Evolutionary conservation across 1,140 invertebrate genomes (phyloP).

Genomic region (Rhagoletis zephyria): DNA sequence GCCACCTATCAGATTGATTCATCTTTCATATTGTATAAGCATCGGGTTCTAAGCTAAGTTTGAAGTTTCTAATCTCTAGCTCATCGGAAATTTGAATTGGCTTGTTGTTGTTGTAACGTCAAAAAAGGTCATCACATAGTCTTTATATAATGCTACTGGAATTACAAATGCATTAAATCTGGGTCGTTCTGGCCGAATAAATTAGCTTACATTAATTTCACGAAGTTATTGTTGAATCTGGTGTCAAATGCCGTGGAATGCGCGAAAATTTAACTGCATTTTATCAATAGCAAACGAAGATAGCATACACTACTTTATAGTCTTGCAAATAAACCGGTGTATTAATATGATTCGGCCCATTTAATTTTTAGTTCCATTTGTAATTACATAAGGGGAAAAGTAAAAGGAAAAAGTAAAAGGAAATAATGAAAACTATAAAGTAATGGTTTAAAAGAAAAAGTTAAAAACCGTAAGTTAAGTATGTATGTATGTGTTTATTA

Average conservation of each 20-base stretch:
- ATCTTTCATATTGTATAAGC: too few species aligned
- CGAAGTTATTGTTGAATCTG: not conserved
- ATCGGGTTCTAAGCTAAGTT: too few species aligned
- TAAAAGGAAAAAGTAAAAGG: constrained; percentile 35
- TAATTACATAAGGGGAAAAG: constrained; percentile 28
- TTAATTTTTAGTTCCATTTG: not conserved
- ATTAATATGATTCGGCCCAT: not conserved
- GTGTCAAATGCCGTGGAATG: not conserved
- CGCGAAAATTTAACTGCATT: too few species aligned
- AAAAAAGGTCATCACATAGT: too few species aligned
- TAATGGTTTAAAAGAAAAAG: not conserved
- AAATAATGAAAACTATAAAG: not conserved
- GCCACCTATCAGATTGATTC: too few species aligned
- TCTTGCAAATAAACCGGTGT: not conserved
- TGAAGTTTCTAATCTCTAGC: too few species aligned
- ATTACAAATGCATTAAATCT: too few species aligned
- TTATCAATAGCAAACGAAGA: not conserved
- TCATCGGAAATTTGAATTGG: too few species aligned
- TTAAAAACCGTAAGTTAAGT: not conserved
- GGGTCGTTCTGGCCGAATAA: too few species aligned
- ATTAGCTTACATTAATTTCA: too few species aligned
- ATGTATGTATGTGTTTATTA: not conserved
- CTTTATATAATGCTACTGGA: too few species aligned
- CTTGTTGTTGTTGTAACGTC: too few species aligned
- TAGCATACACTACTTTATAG: not conserved